Evolutionary conservation across 2,888 invertebrate genomes (phyloP), one percentile per base, ranked within the genome.

Genomic region (Elaeidobius kamerunicus): DNA sequence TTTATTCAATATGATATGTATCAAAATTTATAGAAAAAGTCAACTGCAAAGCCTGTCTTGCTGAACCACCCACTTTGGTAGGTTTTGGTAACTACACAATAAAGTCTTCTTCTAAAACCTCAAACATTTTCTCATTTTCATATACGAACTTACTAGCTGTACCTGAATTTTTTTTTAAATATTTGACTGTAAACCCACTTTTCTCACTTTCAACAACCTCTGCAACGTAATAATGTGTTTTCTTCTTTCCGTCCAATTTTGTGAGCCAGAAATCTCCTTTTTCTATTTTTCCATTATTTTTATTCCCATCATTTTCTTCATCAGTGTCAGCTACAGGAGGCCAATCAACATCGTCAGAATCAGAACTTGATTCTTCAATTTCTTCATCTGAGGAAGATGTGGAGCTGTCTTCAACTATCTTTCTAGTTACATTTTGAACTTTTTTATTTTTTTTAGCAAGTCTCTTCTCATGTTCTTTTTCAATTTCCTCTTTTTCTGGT

Each of bases 221-320:
- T 28, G 41, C 41, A 20, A 41, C 41, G n/a, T 41, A 41, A 41
- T 28, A 41, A 28, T 28, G 28, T 28, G 28, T 41, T 28, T 41
- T 41, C 23, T 23, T 19, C 20, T 40, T 41, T 7, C 27, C 11
- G 11, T 27, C 41, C 17, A 41, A 15, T 15, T 28, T 28, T 11
- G 41, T 41, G 6, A 41, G 20, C 28, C 28, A 41, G 28, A 41
- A 41, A 15, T 27, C 15, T 7, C 41, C 14, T 28, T 41, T 41
- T 11, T 2, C 7, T 12, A 40, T 40, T 20, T 40, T 14, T 20
- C 23, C 6, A 40, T 23, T 40, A 9, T 2, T 9, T 18, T 5
- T 17, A 3, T 17, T 17, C 18, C 5, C 18, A 18, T 38, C 11
- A 38, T 18, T 17, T 40, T 19, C 40, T 40, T 40, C 14, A 14